Percentiles rank a stretch among this genome's conserved stretches.
These are phyloP conservation scores for Leptosomus discolor DNA, from an alignment of 2,113 vertebrate genomes.

Conservation along the genomic window DNA sequence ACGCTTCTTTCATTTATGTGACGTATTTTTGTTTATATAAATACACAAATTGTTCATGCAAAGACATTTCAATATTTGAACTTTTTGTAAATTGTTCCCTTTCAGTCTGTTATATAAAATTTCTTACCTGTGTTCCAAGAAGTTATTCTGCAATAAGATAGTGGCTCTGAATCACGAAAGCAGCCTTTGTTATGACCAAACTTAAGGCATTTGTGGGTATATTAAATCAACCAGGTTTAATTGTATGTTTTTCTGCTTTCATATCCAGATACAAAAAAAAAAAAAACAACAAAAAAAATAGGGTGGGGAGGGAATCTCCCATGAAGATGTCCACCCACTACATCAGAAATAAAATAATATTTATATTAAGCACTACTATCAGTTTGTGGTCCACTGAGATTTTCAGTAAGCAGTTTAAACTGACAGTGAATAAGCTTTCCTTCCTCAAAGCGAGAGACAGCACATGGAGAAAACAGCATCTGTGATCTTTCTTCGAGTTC, in stretches of 20 bases:
- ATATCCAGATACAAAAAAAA: neutral
- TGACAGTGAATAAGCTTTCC: neutral
- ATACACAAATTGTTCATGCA: neutral
- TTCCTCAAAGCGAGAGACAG: neutral
- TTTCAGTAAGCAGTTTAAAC: neutral
- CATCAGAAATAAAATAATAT: neutral
- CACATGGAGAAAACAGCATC: neutral
- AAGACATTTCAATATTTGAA: neutral
- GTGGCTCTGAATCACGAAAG: neutral
- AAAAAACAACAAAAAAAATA: neutral
- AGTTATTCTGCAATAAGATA: neutral
- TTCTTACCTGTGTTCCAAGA: neutral
- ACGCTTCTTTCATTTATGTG: neutral
- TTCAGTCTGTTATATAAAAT: neutral
- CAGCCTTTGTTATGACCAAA: neutral
- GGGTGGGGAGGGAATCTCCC: fast-evolving
- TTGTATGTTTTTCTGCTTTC: neutral
- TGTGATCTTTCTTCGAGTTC: neutral
- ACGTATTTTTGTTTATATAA: neutral
- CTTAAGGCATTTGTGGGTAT: neutral
- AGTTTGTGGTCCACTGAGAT: neutral
- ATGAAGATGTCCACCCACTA: neutral
- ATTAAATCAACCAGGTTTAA: neutral
- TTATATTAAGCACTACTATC: neutral
- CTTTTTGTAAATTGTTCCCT: neutral